A percentile compares a stretch with the other conserved stretches of the same genome.
These are phyloP conservation scores for Bombus pascuorum DNA, from an alignment of 1,140 invertebrate genomes.

Conservation along the genomic window DNA sequence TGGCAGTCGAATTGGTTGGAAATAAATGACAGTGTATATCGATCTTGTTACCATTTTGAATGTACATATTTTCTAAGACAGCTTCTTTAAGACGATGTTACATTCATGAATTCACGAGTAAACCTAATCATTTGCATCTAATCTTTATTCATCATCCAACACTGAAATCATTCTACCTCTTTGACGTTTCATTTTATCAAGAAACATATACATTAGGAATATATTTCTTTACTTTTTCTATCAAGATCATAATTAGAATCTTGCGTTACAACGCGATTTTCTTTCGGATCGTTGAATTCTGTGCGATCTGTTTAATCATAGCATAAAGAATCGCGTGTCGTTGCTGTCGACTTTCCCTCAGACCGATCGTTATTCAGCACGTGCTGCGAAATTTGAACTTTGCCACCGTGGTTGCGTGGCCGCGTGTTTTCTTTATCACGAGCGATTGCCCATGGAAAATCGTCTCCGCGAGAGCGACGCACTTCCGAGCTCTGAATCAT, in stretches of 20 bases:
- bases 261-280: not conserved
- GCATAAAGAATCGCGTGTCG: not conserved
- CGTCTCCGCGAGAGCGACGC: not conserved
- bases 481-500: not conserved
- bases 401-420: not conserved
- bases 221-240: not conserved
- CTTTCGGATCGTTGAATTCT: not conserved
- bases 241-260: not conserved
- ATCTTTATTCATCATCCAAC: not conserved
- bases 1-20: not conserved
- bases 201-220: not conserved
- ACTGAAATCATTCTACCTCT: not conserved
- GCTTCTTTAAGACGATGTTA: not conserved
- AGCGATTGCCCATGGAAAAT: not conserved
- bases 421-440: not conserved
- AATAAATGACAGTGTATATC: not conserved
- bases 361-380: conserved; percentile 16
- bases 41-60: not conserved
- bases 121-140: too few relatives aligned
- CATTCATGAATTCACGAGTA: not conserved
- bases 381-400: conserved; percentile 30
- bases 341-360: not conserved
- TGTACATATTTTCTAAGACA: not conserved
- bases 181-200: not conserved
- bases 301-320: not conserved